phyloP scores from a whole-genome alignment of 30 jellyfish, hydroid and myxozoan genomes.

The Pseudorhiza aurosa region DNA sequence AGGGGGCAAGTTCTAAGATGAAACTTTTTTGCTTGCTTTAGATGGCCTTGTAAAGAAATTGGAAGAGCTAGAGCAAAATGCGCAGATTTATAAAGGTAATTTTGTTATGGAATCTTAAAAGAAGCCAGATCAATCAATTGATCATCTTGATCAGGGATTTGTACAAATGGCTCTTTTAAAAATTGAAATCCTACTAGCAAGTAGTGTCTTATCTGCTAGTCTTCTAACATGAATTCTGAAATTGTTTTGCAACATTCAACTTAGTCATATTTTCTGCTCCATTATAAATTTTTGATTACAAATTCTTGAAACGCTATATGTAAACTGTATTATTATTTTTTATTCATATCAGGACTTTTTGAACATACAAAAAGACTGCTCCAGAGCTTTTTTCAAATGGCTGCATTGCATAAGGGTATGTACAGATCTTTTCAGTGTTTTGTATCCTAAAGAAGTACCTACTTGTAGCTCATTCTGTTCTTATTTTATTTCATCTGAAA shows the following conservation, averaged over 20 bases:
- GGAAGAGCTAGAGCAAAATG: constrained; percentile 95
- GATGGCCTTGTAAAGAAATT: constrained; percentile 98
- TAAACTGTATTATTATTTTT: background rate
- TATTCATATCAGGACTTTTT: constrained; percentile 66
- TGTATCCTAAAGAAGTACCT: too few relatives aligned
- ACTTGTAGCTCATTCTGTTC: too few relatives aligned
- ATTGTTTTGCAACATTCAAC: too few relatives aligned
- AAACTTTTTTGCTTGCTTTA: constrained; percentile 4
- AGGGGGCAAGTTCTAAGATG: too few relatives aligned
- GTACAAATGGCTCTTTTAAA: too few relatives aligned
- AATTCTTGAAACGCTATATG: too few relatives aligned
- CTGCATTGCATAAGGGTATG: constrained; percentile 88
- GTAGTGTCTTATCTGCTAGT: too few relatives aligned
- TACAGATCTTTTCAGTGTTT: background rate
- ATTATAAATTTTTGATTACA: too few relatives aligned
- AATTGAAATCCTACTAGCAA: too few relatives aligned
- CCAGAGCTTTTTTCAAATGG: constrained; percentile 93
- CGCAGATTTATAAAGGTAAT: constrained; percentile 91
- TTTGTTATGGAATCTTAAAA: background rate
- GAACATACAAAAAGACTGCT: constrained; percentile 90
- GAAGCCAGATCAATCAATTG: background rate
- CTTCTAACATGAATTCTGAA: too few relatives aligned
- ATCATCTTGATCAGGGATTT: background rate
- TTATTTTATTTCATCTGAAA: too few relatives aligned
- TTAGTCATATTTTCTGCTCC: too few relatives aligned